Evolutionary conservation across 2,797 vertebrate species (phyloP).

Genomic region (Anguilla obscura): DNA sequence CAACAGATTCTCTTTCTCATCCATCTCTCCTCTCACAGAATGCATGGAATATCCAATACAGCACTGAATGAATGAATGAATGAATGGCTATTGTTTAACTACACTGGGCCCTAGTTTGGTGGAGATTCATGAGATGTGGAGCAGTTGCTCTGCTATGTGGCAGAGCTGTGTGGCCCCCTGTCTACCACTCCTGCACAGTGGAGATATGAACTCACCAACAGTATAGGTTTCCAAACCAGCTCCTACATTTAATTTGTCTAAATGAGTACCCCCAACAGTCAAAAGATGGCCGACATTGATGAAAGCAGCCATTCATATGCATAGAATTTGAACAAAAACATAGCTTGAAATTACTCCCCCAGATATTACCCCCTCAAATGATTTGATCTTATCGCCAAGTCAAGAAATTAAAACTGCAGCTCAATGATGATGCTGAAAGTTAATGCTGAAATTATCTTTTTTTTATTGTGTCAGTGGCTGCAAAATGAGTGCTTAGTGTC

Average conservation of each 20-base stretch:
- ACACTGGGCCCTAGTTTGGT: not conserved
- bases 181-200: not conserved
- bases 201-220: not conserved
- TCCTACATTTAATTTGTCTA: not conserved
- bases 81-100: not conserved
- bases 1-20: not conserved
- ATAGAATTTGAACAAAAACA: not conserved
- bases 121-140: not conserved
- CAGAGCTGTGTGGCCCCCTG: not conserved
- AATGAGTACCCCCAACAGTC: not conserved
- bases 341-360: not conserved
- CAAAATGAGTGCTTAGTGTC: not conserved
- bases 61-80: not conserved
- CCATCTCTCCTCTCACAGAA: not conserved
- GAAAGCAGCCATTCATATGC: not conserved
- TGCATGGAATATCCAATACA: not conserved
- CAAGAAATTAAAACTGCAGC: conserved; percentile 27
- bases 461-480: conserved; percentile 26
- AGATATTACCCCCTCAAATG: not conserved
- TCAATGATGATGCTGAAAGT: conserved; percentile 18
- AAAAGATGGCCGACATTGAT: not conserved
- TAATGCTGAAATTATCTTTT: conserved; percentile 31
- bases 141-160: not conserved
- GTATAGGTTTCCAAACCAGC: not conserved
- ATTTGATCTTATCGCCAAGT: conserved; percentile 1